phyloP scores from a whole-genome alignment of 2,888 invertebrate genomes.

The Cosmopolites sordidus region DNA sequence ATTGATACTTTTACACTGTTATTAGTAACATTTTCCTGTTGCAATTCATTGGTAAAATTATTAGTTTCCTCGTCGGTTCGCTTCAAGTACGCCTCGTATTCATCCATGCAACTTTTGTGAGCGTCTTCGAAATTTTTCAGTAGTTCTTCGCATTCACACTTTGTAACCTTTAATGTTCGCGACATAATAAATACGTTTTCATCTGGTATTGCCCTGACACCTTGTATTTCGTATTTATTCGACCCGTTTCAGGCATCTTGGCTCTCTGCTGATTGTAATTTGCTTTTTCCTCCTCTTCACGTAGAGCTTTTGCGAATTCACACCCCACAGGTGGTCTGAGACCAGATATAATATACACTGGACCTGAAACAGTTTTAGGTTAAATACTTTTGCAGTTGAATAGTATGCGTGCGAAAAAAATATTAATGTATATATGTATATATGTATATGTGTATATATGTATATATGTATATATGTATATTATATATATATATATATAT shows the following conservation, averaged over 20 bases:
- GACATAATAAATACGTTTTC: constrained; percentile 41
- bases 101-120: constrained; percentile 36
- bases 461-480: no score
- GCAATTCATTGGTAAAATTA: no score
- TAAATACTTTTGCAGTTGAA: no score
- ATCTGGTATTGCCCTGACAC: constrained; percentile 39
- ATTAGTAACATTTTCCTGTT: no score
- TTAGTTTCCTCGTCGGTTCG: constrained; percentile 17
- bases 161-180: constrained; percentile 33
- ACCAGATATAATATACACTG: constrained; percentile 34
- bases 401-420: no score
- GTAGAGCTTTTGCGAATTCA: constrained; percentile 28
- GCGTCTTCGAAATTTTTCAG: constrained; percentile 36
- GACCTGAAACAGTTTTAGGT: constrained; percentile 22
- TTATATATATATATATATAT: no score
- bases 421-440: no score
- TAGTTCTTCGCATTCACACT: constrained; percentile 40
- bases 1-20: no score
- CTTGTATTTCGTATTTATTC: constrained; percentile 35
- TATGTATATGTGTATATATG: no score
- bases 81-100: constrained; percentile 24
- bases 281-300: constrained; percentile 32
- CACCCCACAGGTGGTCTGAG: constrained; percentile 32
- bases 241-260: constrained; percentile 36
- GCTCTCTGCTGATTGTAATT: constrained; percentile 28